A percentile compares a stretch with the other conserved stretches of the same genome.
phyloP scores from a whole-genome alignment of 2,113 vertebrate species.

The Corythornis cristatus region DNA sequence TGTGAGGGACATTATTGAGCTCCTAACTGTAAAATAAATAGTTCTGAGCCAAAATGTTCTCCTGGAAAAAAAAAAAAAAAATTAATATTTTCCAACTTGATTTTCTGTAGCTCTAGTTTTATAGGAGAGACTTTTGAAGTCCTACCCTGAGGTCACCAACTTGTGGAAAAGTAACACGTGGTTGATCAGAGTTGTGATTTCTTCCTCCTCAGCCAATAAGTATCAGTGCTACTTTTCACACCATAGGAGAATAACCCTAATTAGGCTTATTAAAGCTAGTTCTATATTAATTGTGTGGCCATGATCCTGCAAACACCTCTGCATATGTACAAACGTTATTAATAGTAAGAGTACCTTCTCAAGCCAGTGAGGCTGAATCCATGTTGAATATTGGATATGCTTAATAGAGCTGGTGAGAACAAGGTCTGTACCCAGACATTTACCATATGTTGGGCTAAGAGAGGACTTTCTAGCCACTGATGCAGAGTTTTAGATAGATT shows the following conservation, averaged over 20 bases:
- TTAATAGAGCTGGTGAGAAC: background rate
- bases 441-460: background rate
- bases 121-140: slow-evolving; percentile 32
- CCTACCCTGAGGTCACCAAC: slow-evolving; percentile 28
- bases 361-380: background rate
- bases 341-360: background rate
- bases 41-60: background rate
- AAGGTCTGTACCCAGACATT: background rate
- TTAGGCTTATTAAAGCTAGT: slow-evolving; percentile 41
- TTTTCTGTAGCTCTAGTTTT: slow-evolving; percentile 27
- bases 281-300: background rate
- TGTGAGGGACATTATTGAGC: background rate
- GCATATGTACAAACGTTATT: background rate
- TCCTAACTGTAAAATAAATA: slow-evolving; percentile 12
- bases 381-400: background rate
- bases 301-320: background rate
- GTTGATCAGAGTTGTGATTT: background rate
- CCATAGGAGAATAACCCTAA: background rate
- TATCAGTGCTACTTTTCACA: slow-evolving; percentile 48
- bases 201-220: slow-evolving; percentile 4
- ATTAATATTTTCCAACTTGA: background rate
- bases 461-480: background rate
- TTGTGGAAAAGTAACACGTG: slow-evolving; percentile 1
- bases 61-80: background rate
- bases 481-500: background rate